Evolutionary conservation across 2,797 vertebrate genomes (phyloP).

Genomic region (Gephyroberyx darwinii): DNA sequence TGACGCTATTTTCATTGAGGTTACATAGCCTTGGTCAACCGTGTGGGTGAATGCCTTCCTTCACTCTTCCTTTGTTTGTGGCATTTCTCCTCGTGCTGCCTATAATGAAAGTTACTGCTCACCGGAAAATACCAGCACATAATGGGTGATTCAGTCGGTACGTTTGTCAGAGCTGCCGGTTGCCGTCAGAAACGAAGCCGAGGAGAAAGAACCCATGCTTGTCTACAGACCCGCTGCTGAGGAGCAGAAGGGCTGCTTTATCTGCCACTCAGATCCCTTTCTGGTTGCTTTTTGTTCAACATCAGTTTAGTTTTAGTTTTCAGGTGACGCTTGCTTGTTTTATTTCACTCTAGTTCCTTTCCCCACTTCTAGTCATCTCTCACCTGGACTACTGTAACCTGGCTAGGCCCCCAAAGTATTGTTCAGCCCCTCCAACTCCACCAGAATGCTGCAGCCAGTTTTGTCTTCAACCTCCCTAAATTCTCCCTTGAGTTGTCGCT

Average conservation of each 20-base stretch:
- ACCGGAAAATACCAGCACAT: background rate
- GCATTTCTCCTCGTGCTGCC: background rate
- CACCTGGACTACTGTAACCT: no score
- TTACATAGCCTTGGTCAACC: slow-evolving; percentile 22
- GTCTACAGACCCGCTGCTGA: background rate
- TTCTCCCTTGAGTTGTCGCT: no score
- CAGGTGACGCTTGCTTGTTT: no score
- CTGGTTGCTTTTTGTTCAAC: no score
- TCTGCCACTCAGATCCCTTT: no score
- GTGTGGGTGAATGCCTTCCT: slow-evolving; percentile 44
- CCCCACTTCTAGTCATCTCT: no score
- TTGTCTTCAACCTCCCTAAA: no score
- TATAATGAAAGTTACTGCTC: background rate
- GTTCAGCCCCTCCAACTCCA: no score
- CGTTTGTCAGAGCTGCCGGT: slow-evolving; percentile 18
- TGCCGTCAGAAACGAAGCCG: background rate
- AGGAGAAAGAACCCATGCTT: background rate
- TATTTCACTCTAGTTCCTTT: no score
- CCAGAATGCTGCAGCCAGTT: no score
- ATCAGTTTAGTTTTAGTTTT: no score
- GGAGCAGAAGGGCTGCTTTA: background rate
- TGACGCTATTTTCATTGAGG: slow-evolving; percentile 46
- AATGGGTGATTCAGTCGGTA: background rate
- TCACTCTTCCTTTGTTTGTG: slow-evolving; percentile 50
- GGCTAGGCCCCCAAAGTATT: no score